Conservation (phyloP, 37 sponge, comb jelly and placozoan genomes). For the Spongia lamella region DNA sequence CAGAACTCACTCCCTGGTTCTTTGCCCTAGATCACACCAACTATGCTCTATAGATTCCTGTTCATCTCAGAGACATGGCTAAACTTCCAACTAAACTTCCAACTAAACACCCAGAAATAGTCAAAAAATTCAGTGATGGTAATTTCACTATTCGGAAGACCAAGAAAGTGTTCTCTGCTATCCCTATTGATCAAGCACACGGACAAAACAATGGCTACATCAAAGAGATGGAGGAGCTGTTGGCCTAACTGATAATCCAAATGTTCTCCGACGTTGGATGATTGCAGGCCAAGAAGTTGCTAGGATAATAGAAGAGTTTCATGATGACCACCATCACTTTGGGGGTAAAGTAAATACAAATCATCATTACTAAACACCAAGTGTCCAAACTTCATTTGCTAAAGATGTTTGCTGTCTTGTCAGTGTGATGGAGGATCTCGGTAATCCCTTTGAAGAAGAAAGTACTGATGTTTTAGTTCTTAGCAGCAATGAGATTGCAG, state of each 20-base stretch:
- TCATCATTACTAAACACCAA: constrained; percentile 33
- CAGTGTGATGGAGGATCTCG: constrained; percentile 28
- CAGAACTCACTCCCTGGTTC: constrained; percentile 7
- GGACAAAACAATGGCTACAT: constrained; percentile 28
- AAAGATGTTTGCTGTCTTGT: constrained; percentile 31
- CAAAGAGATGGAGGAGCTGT: constrained; percentile 37
- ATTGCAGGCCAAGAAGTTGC: constrained; percentile 51
- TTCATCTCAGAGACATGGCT: constrained; percentile 9
- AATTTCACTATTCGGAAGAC: constrained; percentile 23
- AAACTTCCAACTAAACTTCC: too few species aligned
- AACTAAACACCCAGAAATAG: constrained; percentile 11
- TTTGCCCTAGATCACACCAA: constrained; percentile 3
- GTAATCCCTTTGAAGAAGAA: constrained; percentile 45
- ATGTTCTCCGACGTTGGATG: constrained; percentile 44
- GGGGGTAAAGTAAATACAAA: not conserved
- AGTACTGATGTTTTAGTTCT: constrained; percentile 28
- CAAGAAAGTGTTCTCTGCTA: constrained; percentile 34
- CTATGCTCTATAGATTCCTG: constrained; percentile 10
- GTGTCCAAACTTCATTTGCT: constrained; percentile 34
- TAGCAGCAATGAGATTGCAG: constrained; percentile 43
- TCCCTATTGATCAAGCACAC: constrained; percentile 31
- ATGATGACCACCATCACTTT: not conserved
- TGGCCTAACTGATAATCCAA: constrained; percentile 18
- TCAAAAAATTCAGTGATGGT: constrained; percentile 13
- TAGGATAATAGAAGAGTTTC: constrained; percentile 13